Conservation (phyloP, 1,140 invertebrate genomes). For the Solenopsis invicta region DNA sequence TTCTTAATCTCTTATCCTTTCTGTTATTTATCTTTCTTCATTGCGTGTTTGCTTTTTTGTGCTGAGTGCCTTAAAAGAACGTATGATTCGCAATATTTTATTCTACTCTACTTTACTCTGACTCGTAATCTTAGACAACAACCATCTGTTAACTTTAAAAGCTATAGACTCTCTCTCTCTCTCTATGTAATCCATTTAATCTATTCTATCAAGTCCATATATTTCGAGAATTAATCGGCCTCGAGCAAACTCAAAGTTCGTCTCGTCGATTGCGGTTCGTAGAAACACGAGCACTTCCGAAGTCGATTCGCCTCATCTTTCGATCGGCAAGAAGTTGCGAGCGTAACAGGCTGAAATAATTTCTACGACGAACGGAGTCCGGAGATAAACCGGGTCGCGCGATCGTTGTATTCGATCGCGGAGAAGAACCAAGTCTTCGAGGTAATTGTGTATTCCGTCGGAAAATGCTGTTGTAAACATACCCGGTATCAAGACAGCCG, state of each 20-base stretch:
- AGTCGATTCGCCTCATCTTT: constrained; percentile 20
- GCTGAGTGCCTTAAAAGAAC: background rate
- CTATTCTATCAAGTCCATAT: constrained; percentile 24
- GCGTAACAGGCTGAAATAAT: constrained; percentile 25
- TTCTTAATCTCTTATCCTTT: background rate
- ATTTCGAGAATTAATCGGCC: constrained; percentile 25
- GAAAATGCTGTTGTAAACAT: constrained; percentile 9
- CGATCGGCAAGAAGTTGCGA: constrained; percentile 11
- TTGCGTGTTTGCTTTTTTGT: background rate
- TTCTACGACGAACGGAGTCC: background rate
- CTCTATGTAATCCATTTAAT: constrained; percentile 32
- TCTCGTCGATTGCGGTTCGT: constrained; percentile 1
- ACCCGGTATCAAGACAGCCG: background rate
- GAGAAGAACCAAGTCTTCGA: constrained; percentile 5
- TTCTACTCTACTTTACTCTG: background rate
- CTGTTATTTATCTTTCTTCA: background rate
- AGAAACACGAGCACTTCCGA: background rate
- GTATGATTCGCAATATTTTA: background rate
- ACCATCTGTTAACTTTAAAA: constrained; percentile 19
- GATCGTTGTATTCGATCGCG: background rate
- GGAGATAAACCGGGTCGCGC: background rate
- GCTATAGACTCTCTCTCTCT: background rate
- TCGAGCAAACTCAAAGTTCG: constrained; percentile 15
- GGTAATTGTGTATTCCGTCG: constrained; percentile 43
- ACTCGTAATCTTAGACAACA: background rate